These are phyloP conservation scores for Lasioglossum vierecki DNA, from an alignment of 2,888 invertebrate genomes.

Conservation along the genomic window DNA sequence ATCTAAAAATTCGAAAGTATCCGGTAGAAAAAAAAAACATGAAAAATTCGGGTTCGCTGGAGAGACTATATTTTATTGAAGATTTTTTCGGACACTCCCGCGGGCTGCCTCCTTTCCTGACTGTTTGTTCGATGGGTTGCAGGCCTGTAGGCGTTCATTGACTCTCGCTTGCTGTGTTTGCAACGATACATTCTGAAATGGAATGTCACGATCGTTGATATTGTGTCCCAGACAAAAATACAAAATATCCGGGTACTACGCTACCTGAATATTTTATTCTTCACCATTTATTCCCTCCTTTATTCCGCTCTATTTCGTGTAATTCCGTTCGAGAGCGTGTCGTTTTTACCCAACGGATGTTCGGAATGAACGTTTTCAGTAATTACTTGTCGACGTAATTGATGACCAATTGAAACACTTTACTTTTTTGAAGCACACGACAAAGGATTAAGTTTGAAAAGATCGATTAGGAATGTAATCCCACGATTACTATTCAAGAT, in stretches of 20 bases:
- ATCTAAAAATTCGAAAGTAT: conserved; percentile 44
- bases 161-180: background rate
- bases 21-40: conserved; percentile 24
- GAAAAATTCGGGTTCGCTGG: conserved; percentile 23
- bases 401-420: background rate
- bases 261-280: background rate
- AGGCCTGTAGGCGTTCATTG: conserved; percentile 53
- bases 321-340: background rate
- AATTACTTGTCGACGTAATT: background rate
- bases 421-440: background rate
- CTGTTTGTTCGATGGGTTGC: conserved; percentile 56
- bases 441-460: background rate
- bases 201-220: background rate
- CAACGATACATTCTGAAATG: background rate
- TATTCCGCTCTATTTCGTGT: background rate
- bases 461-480: background rate
- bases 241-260: background rate
- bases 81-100: conserved; percentile 32
- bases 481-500: background rate
- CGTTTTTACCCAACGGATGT: background rate
- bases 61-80: conserved; percentile 18
- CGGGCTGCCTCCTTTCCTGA: conserved; percentile 36
- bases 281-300: background rate
- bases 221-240: background rate
- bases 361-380: background rate